Base-by-base conservation (phyloP, 1,140 invertebrate species). In the Hylaeus volcanicus region DNA sequence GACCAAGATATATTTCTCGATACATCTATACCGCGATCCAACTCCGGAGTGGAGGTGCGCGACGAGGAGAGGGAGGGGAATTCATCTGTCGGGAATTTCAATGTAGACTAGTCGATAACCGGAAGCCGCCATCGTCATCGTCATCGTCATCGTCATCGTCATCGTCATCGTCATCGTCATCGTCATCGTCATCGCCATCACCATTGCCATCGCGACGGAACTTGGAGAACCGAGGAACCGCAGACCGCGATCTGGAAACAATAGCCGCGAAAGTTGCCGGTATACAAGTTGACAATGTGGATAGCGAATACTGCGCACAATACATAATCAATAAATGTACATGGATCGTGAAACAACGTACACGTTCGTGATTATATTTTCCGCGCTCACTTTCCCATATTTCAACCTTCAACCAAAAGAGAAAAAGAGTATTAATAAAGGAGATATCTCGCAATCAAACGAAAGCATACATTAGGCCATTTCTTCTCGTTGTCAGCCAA, bases 241-340 rank as follows among this genome's bases (percentile, higher is more conserved):
- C 60, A 15, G 41, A 53, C 39, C 78, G 26, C 73, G 55, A 26
- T 55, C 12, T 64, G 71, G 75, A 87, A 87, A 87, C 86, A 87
- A 87, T 87, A 71, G 43, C 76, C 68, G 48, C 55, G 69, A 78
- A 79, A 87, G 75, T 86, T 83, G n/a, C 37, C 14, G 15, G 39
- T 26, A 37, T 45, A 51, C 81, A n/a, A n/a, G 82, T 82, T 87
- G 86, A 87, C 86, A 84, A 87, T 79, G 87, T 87, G 41, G 86
- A 87, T 86, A 87, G 86, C 87, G 84, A 84, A 75, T 79, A 77
- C 70, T 55, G 65, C 61, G 43, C 51, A n/a, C 26, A n/a, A n/a
- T n/a, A n/a, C n/a, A n/a, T n/a, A n/a, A n/a, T n/a, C n/a, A n/a
- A n/a, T n/a, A n/a, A n/a, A n/a, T n/a, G n/a, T n/a, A n/a, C n/a